These are phyloP conservation scores for Catagonus wagneri DNA, from an alignment of 2,113 vertebrate species.

Conservation along the genomic window DNA sequence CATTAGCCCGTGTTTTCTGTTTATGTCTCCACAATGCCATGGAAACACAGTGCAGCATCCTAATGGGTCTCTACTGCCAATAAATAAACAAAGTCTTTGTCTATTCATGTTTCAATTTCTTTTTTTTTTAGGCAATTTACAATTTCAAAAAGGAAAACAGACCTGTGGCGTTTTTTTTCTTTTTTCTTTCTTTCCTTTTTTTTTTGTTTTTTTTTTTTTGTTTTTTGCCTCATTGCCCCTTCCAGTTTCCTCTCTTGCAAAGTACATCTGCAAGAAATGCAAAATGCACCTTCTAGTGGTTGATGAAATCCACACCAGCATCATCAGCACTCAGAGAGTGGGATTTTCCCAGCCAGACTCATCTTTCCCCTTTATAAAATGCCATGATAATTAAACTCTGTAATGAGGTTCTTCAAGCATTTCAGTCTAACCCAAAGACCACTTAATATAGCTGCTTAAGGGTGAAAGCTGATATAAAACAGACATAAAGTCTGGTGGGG, in stretches of 20 bases:
- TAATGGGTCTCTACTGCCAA: conserved; percentile 87
- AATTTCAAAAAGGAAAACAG: conserved; percentile 85
- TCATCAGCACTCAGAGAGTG: conserved; percentile 2
- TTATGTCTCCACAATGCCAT: conserved; percentile 89
- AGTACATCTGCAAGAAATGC: conserved; percentile 75
- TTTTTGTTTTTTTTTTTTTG: background rate
- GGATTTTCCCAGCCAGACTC: background rate
- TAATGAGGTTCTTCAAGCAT: conserved; percentile 78
- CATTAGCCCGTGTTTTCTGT: conserved; percentile 89
- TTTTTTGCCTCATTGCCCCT: background rate
- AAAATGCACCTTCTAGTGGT: conserved; percentile 85
- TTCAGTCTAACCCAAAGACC: conserved; percentile 81
- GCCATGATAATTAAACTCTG: conserved; percentile 84
- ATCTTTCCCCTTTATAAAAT: conserved; percentile 59
- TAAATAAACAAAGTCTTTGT: conserved; percentile 90
- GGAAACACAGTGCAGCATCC: conserved; percentile 87
- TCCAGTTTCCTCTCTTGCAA: conserved; percentile 67
- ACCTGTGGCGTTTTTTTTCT: too few relatives aligned
- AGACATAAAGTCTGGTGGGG: conserved; percentile 74
- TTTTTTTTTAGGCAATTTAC: conserved; percentile 85
- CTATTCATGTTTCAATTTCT: conserved; percentile 86
- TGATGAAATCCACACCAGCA: conserved; percentile 59
- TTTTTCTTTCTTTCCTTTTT: too few relatives aligned
- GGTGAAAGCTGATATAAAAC: conserved; percentile 80
- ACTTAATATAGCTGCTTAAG: conserved; percentile 83